Evolutionary conservation across 2,113 vertebrate genomes (phyloP).

Genomic region (Vanacampus margaritifer): DNA sequence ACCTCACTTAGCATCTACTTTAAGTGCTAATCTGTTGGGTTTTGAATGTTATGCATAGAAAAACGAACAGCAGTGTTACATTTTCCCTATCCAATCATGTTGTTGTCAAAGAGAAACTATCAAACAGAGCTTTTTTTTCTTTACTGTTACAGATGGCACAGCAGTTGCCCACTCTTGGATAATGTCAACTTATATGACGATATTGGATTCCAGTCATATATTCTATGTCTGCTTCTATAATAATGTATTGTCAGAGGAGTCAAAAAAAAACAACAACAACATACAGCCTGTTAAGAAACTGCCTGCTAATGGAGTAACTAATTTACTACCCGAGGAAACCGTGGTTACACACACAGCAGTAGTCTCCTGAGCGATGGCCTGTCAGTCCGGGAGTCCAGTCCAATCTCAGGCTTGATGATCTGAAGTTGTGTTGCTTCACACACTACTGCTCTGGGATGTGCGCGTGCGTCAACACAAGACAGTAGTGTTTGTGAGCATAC

Average conservation of each 20-base stretch:
- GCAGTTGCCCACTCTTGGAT: neutral
- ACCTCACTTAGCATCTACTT: neutral
- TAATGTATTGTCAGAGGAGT: neutral
- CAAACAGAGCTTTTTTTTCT: neutral
- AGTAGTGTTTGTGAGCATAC: neutral
- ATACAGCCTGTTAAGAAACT: neutral
- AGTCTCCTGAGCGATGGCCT: conserved; percentile 10
- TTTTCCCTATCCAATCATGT: neutral
- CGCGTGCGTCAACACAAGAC: conserved; percentile 1
- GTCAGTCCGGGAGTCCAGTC: conserved; percentile 14
- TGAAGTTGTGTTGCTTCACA: conserved; percentile 19
- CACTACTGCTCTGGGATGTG: neutral
- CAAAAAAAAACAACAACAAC: neutral
- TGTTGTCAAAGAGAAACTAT: neutral
- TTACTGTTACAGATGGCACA: no score
- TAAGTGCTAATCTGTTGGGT: neutral
- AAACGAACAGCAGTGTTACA: neutral
- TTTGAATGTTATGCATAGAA: neutral
- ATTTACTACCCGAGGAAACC: conserved; percentile 7
- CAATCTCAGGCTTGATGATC: conserved; percentile 24
- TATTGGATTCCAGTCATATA: no score
- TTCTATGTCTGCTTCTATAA: neutral
- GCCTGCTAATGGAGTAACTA: neutral
- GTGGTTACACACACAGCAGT: neutral
- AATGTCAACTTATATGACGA: neutral